Conservation (phyloP, 2,888 invertebrate species). For the Chrysina gloriosa region DNA sequence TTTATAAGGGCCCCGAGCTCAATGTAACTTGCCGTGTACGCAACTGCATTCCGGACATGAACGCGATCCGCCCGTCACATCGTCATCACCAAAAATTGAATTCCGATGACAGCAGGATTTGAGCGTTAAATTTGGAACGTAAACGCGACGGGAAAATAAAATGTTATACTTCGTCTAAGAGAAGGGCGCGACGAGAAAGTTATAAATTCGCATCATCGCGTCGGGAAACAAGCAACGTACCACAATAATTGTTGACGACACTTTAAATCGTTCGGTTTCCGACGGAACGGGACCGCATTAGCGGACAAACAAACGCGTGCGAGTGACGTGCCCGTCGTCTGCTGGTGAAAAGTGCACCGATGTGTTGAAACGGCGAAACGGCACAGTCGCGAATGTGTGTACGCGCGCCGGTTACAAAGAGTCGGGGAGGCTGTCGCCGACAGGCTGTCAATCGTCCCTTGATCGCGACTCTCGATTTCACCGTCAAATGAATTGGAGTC, state of each 20-base stretch:
- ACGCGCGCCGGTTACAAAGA: too few species aligned
- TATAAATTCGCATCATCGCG: not conserved
- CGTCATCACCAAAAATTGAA: not conserved
- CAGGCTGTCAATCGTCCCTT: too few species aligned
- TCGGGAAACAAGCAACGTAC: not conserved
- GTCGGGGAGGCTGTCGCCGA: too few species aligned
- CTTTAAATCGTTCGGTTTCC: not conserved
- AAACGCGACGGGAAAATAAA: too few species aligned
- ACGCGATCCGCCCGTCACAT: not conserved
- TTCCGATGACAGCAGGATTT: not conserved
- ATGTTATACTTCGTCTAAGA: too few species aligned
- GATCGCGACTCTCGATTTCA: too few species aligned
- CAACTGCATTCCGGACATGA: constrained; percentile 7
- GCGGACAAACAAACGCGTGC: not conserved
- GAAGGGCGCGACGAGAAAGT: too few species aligned
- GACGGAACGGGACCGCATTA: not conserved
- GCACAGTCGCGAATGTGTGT: too few species aligned
- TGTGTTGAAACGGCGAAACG: not conserved
- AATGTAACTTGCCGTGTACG: constrained; percentile 15
- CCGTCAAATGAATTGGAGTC: too few species aligned
- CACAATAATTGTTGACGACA: not conserved
- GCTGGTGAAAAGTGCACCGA: not conserved
- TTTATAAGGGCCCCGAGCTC: constrained; percentile 15
- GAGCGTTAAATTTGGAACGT: too few species aligned
- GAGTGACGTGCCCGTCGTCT: not conserved